These are phyloP conservation scores for Linepithema humile DNA, from an alignment of 1,140 invertebrate genomes.

Conservation along the genomic window DNA sequence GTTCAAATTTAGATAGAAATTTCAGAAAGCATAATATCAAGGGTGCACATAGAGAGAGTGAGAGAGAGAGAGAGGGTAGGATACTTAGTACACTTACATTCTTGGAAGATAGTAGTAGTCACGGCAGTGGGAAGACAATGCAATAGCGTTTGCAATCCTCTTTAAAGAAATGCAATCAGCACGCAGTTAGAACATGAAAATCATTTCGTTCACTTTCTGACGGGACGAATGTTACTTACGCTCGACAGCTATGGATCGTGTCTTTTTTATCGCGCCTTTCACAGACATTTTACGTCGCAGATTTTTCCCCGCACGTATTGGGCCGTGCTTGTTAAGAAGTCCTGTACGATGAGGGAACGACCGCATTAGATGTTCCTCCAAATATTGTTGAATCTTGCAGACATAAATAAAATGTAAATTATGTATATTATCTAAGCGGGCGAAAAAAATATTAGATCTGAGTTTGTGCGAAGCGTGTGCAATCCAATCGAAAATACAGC, in stretches of 20 bases:
- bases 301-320: constrained; percentile 84
- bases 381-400: constrained; percentile 92
- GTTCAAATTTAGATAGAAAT: too few relatives aligned
- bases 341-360: constrained; percentile 90
- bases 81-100: constrained; percentile 76
- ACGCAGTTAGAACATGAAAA: constrained; percentile 59
- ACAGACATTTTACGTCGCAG: constrained; percentile 91
- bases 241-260: constrained; percentile 93
- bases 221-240: constrained; percentile 85
- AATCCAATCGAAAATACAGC: not conserved
- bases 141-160: constrained; percentile 68
- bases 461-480: not conserved
- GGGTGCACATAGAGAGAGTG: not conserved
- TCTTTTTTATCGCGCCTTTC: constrained; percentile 94
- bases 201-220: constrained; percentile 22
- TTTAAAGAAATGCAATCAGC: constrained; percentile 71
- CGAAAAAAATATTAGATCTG: not conserved
- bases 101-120: constrained; percentile 72
- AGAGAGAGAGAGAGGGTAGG: constrained; percentile 27
- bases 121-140: constrained; percentile 72
- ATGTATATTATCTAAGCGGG: not conserved
- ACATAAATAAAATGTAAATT: not conserved
- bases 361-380: constrained; percentile 94
- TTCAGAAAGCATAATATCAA: too few relatives aligned
- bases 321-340: constrained; percentile 85